phyloP scores from a whole-genome alignment of 1,140 invertebrate species.

The Asbolus verrucosus region DNA sequence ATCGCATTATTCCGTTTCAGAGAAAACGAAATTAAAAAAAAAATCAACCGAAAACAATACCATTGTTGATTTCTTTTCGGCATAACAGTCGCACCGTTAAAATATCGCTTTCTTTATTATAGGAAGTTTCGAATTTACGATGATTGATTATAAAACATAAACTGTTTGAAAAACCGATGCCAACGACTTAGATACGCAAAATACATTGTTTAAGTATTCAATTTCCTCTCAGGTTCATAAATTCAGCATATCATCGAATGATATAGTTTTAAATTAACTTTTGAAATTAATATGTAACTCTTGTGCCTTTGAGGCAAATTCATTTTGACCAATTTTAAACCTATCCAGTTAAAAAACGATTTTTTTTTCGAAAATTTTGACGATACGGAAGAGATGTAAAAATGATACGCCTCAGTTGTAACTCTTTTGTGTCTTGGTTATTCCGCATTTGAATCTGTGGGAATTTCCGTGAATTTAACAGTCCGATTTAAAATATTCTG shows the following conservation, averaged over 20 bases:
- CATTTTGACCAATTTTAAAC: too few species aligned
- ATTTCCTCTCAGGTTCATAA: not conserved
- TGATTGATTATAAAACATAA: conserved; percentile 1
- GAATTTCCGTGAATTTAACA: conserved; percentile 34
- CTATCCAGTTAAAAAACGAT: too few species aligned
- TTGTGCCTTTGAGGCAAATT: too few species aligned
- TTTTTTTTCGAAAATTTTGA: too few species aligned
- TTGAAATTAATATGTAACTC: not conserved
- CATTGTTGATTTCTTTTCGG: not conserved
- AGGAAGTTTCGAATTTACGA: not conserved
- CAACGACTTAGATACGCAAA: not conserved
- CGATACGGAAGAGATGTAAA: too few species aligned
- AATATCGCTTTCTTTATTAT: conserved; percentile 8
- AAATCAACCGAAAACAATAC: not conserved
- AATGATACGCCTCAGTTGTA: not conserved
- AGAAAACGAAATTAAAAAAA: conserved; percentile 31
- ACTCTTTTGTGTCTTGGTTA: conserved; percentile 4
- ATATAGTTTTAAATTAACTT: too few species aligned
- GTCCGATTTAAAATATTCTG: conserved; percentile 8
- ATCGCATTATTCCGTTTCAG: not conserved
- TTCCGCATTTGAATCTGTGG: conserved; percentile 16
- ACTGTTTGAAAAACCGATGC: not conserved
- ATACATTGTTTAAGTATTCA: not conserved
- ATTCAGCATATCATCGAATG: too few species aligned
- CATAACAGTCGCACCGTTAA: not conserved